Conservation (phyloP, 2,888 invertebrate genomes). For the Uropetala carovei region DNA sequence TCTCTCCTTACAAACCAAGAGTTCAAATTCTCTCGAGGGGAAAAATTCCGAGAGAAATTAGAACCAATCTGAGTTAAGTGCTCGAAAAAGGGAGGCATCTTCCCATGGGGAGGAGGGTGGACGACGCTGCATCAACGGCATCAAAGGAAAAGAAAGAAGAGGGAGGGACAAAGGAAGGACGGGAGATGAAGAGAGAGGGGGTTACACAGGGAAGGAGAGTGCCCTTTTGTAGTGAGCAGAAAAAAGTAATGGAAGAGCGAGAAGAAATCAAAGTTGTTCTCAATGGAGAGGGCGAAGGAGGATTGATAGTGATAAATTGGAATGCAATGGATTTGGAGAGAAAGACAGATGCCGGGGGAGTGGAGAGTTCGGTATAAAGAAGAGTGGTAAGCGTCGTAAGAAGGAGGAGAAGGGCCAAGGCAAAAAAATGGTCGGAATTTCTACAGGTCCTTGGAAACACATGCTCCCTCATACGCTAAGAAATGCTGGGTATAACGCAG, state of each 20-base stretch:
- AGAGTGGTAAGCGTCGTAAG: background rate
- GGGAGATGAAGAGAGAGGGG: background rate
- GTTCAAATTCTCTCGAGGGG: background rate
- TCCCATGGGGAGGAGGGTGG: background rate
- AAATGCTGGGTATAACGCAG: background rate
- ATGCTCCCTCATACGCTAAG: background rate
- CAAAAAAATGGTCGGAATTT: background rate
- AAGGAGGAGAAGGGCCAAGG: background rate
- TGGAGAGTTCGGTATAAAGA: background rate
- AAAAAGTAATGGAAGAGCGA: background rate
- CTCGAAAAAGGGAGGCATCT: conserved; percentile 39
- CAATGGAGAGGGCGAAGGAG: background rate
- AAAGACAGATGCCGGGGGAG: background rate
- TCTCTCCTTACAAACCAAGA: background rate
- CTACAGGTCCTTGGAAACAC: background rate
- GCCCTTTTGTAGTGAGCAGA: conserved; percentile 19
- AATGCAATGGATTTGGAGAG: background rate
- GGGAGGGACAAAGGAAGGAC: background rate
- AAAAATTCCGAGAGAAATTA: conserved; percentile 27
- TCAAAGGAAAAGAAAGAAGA: background rate
- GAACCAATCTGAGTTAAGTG: conserved; percentile 60
- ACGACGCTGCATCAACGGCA: background rate
- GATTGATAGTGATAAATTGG: background rate
- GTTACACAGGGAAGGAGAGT: background rate
- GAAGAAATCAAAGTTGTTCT: background rate